Evolutionary conservation across 2,888 invertebrate genomes (phyloP).

Genomic region (Cerastoderma edule): DNA sequence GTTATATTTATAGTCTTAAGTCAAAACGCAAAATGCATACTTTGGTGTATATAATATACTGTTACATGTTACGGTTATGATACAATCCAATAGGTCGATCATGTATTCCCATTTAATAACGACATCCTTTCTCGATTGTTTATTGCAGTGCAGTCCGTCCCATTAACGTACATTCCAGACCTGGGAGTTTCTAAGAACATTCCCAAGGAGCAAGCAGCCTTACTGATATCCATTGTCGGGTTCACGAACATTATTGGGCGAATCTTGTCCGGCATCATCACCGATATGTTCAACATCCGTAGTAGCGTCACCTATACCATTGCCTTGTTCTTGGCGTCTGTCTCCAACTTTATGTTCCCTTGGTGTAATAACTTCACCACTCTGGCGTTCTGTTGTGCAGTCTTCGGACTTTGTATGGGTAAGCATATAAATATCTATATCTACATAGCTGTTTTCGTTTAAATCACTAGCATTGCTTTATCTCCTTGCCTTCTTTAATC

Average conservation of each 20-base stretch:
- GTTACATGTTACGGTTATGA: no score
- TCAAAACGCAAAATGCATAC: no score
- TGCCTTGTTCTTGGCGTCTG: conserved; percentile 70
- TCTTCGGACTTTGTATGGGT: conserved; percentile 82
- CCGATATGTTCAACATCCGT: conserved; percentile 69
- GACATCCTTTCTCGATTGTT: no score
- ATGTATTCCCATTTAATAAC: no score
- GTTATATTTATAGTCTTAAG: no score
- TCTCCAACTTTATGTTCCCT: conserved; percentile 70
- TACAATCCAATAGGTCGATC: no score
- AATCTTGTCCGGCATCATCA: conserved; percentile 72
- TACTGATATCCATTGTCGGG: conserved; percentile 79
- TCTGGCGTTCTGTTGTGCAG: conserved; percentile 66
- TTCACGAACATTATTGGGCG: conserved; percentile 77
- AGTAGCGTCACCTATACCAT: conserved; percentile 72
- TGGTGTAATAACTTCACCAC: conserved; percentile 69
- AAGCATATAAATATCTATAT: conserved; percentile 52
- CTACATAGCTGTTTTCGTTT: no score
- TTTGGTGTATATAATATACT: no score
- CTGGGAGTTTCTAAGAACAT: conserved; percentile 73
- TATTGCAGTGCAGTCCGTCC: conserved; percentile 74
- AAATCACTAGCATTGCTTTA: no score
- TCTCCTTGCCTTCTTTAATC: no score
- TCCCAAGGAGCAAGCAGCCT: conserved; percentile 68
- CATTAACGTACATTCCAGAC: conserved; percentile 77